Base-by-base conservation (phyloP, 35 echinoderm and acorn worm species). In the Chiridota heheva region DNA sequence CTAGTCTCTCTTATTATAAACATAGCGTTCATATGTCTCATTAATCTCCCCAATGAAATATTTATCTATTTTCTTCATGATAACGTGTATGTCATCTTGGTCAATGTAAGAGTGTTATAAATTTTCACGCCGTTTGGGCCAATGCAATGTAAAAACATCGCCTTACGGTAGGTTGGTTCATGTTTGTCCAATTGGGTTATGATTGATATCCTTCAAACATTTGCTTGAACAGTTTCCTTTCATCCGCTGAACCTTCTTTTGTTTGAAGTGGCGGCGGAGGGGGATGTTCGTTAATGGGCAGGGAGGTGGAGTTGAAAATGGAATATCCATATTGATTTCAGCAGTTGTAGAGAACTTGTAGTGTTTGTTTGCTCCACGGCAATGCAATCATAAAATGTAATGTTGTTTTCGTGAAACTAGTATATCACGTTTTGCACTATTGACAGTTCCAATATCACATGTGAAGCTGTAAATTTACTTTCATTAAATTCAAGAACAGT, bases 1-100 rank as follows among this genome's bases (percentile, higher is more conserved):
- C 55, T 85, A 69, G 15, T 43, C 49, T 40, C 53, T 57, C 18
- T 84, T 85, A 29, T 85, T 85, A 56, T 73, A 73, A 5, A 85
- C 39, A 63, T 73, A 74, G 2, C 82, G 31, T 57, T 85, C 68
- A 55, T 60, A 72, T 1, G 32, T 84, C 44, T 71, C 36, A 22
- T 72, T 72, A 10, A 42, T 59, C 41, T 82, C 6, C n/a, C 55
- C 81, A 39, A 60, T 58, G 4, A 70, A 67, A 27, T 84, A 72
- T 36, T 55, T 31, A 57, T 83, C 47, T 5, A 83, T 15, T 42
- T 71, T 83, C 42, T 7, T 83, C 2, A 58, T 83, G 44, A 72
- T 58, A 43, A 40, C 20, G n/a, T 69, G 32, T 33, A 72, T 69
- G 59, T 58, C 81, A 71, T 69, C 36, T 57, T 44, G 29, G 32